Evolutionary conservation across 2,888 invertebrate species (phyloP), one percentile per base, ranked within the genome.

Genomic region (Mesorhabditis spiculigera): DNA sequence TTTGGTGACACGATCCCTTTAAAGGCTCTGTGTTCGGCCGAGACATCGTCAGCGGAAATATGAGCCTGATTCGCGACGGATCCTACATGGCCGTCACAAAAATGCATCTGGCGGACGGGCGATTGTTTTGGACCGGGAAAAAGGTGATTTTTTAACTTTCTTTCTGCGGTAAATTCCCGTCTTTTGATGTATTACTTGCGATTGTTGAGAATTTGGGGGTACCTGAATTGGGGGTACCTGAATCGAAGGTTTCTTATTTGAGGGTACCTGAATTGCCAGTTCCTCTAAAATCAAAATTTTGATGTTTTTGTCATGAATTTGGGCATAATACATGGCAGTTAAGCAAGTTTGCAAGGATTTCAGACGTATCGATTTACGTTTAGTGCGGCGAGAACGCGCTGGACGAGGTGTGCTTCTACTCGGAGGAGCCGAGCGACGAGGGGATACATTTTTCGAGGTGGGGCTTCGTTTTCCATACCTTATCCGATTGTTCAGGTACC

Each of bases 351-450:
- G n/a, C n/a, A n/a, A n/a, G n/a, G n/a, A n/a, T n/a, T n/a, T n/a
- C n/a, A n/a, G n/a, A n/a, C n/a, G n/a, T n/a, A n/a, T n/a, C n/a
- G n/a, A n/a, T n/a, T n/a, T n/a, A n/a, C n/a, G n/a, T n/a, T 50
- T 50, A 78, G 50, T 78, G 78, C 61, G 76, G 75, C 5, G 76
- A 78, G 45, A 69, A 72, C 4, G 67, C 71, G 2, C 68, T 73
- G 13, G 78, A 78, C 65, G 73, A 71, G 8, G 68, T 70, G 8
- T 82, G 82, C 68, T 71, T 81, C 13, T 75, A 66, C 58, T 68
- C 43, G 58, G 58, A 50, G 58, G 58, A 50, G 58, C 8, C 8
- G 1, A n/a, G n/a, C 10, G 58, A 50, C 8, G 58, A 50, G n/a
- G 58, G 58, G n/a, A n/a, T 1, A n/a, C 58, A 50, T 50, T 50